A percentile compares a stretch with the other conserved stretches of the same genome.
phyloP scores from a whole-genome alignment of 2,797 vertebrate genomes.

The Argyrosomus regius region DNA sequence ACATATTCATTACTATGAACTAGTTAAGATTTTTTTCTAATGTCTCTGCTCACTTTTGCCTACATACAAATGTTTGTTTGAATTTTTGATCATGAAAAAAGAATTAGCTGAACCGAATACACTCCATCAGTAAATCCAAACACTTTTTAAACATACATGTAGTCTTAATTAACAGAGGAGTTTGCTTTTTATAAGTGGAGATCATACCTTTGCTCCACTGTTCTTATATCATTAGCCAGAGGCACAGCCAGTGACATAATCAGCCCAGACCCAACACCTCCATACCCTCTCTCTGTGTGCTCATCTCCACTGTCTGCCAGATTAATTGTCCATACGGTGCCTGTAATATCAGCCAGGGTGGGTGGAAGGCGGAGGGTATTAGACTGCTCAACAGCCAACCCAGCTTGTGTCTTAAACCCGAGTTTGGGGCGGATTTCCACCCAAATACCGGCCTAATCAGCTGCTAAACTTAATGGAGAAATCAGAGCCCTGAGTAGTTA shows the following conservation, averaged over 20 bases:
- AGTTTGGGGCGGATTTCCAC: constrained; percentile 67
- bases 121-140: background rate
- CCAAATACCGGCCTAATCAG: constrained; percentile 74
- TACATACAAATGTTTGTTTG: background rate
- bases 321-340: constrained; percentile 81
- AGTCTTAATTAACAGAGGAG: constrained; percentile 31
- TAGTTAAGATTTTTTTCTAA: background rate
- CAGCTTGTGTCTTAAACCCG: constrained; percentile 58
- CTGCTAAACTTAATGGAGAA: constrained; percentile 71
- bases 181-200: constrained; percentile 26
- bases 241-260: constrained; percentile 74
- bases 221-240: constrained; percentile 69
- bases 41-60: background rate
- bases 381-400: constrained; percentile 56
- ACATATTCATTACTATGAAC: too few relatives aligned
- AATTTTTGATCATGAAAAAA: background rate
- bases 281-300: constrained; percentile 59
- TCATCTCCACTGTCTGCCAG: constrained; percentile 71
- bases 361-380: constrained; percentile 55
- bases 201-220: constrained; percentile 26
- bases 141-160: constrained; percentile 1
- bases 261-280: constrained; percentile 72
- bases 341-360: constrained; percentile 63
- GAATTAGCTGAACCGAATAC: constrained; percentile 4
- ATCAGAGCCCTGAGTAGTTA: constrained; percentile 73